Percentiles rank a stretch among this genome's conserved stretches.
Conservation (phyloP, 2,888 invertebrate species). For the Lasiommata megera region DNA sequence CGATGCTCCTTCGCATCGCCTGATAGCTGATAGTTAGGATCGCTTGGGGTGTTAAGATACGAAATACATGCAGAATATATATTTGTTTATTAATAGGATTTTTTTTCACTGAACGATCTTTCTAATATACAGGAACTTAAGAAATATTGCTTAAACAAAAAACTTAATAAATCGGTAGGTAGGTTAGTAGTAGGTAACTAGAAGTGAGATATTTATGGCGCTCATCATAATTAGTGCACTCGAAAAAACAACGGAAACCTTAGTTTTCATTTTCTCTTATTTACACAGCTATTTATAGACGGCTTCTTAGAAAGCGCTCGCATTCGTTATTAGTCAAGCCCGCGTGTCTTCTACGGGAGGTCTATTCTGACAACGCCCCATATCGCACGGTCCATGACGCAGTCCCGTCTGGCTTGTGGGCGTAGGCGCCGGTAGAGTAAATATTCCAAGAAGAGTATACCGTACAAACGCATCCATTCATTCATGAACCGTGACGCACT, state of each 20-base stretch:
- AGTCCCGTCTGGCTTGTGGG: conserved; percentile 41
- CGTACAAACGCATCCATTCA: conserved; percentile 60
- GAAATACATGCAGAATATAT: no score
- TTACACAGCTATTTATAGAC: conserved; percentile 11
- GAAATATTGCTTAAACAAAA: no score
- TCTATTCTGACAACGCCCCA: conserved; percentile 19
- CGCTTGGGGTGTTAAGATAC: no score
- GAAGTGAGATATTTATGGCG: not conserved
- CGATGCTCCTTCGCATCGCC: no score
- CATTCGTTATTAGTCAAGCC: conserved; percentile 15
- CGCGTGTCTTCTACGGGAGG: conserved; percentile 25
- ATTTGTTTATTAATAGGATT: no score
- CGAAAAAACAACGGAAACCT: not conserved
- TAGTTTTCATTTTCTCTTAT: conserved; percentile 7
- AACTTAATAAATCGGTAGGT: no score
- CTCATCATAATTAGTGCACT: not conserved
- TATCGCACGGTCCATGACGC: conserved; percentile 24
- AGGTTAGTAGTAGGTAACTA: no score
- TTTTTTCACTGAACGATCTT: no score
- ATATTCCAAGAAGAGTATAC: conserved; percentile 69
- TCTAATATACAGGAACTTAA: no score
- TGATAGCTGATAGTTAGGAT: no score
- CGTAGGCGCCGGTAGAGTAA: conserved; percentile 65
- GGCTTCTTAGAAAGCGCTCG: conserved; percentile 9
- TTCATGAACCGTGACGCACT: conserved; percentile 58